Conservation (phyloP, 53 echinoderm and acorn worm species). For the Antedon mediterranea region DNA sequence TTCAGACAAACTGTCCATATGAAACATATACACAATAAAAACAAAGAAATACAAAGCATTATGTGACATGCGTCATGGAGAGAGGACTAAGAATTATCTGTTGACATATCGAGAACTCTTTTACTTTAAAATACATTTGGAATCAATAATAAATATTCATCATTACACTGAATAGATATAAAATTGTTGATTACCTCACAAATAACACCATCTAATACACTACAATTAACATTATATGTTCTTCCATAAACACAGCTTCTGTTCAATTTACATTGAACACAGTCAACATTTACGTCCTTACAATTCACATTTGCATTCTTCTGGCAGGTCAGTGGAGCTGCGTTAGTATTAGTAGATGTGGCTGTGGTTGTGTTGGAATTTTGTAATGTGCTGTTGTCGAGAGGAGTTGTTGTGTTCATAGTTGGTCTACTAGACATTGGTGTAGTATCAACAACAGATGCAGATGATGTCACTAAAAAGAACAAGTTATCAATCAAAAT, state of each 20-base stretch:
- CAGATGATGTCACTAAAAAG: too few species aligned
- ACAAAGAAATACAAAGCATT: too few species aligned
- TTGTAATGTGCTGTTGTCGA: background rate
- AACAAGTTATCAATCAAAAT: too few species aligned
- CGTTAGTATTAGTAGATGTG: constrained; percentile 13
- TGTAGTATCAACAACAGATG: background rate
- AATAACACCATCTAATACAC: constrained; percentile 38
- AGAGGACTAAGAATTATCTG: too few species aligned
- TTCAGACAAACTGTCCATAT: too few species aligned
- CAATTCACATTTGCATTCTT: background rate
- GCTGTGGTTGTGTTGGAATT: constrained; percentile 1
- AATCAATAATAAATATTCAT: too few species aligned
- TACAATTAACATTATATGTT: constrained; percentile 62
- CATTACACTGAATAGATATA: too few species aligned
- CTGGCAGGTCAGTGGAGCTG: constrained; percentile 23
- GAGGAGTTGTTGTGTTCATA: background rate
- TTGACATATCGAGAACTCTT: too few species aligned
- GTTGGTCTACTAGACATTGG: background rate
- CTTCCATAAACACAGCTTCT: constrained; percentile 59
- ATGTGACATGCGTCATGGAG: too few species aligned
- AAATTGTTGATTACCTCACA: constrained; percentile 74
- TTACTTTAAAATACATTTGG: too few species aligned
- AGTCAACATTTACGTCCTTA: constrained; percentile 47
- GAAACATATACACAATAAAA: too few species aligned
- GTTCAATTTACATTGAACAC: constrained; percentile 54